These are phyloP conservation scores for Blastobasis lacticolella DNA, from an alignment of 2,888 invertebrate species.

Conservation along the genomic window DNA sequence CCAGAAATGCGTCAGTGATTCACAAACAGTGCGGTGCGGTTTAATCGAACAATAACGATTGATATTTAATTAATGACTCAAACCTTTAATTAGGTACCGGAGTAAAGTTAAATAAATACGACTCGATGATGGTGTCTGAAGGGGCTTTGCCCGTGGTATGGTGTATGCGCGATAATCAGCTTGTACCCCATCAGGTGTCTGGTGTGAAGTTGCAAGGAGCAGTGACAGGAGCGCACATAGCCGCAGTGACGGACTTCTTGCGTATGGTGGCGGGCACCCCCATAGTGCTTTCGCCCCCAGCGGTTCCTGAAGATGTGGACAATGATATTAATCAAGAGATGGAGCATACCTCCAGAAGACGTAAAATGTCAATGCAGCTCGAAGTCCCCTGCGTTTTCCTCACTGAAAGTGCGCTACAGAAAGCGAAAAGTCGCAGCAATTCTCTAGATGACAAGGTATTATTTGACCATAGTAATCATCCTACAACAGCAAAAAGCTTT, in stretches of 20 bases:
- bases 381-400: conserved; percentile 72
- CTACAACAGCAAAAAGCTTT: conserved; percentile 41
- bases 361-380: conserved; percentile 71
- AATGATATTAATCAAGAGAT: conserved; percentile 62
- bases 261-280: conserved; percentile 78
- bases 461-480: conserved; percentile 46
- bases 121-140: conserved; percentile 75
- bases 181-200: conserved; percentile 79
- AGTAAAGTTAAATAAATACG: conserved; percentile 19
- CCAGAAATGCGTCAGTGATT: conserved; percentile 54
- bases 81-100: not conserved
- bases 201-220: conserved; percentile 79
- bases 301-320: conserved; percentile 53
- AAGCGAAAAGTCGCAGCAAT: conserved; percentile 61
- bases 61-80: not conserved
- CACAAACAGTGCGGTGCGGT: not conserved
- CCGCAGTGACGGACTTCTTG: conserved; percentile 78
- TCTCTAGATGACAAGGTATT: conserved; percentile 63
- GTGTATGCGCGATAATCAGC: conserved; percentile 80
- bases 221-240: conserved; percentile 78
- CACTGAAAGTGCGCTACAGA: conserved; percentile 63
- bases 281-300: conserved; percentile 70
- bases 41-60: too few relatives aligned
- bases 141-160: conserved; percentile 77
- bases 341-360: conserved; percentile 53